Base-by-base conservation (phyloP, 2,888 invertebrate species). In the Allygus modestus region DNA sequence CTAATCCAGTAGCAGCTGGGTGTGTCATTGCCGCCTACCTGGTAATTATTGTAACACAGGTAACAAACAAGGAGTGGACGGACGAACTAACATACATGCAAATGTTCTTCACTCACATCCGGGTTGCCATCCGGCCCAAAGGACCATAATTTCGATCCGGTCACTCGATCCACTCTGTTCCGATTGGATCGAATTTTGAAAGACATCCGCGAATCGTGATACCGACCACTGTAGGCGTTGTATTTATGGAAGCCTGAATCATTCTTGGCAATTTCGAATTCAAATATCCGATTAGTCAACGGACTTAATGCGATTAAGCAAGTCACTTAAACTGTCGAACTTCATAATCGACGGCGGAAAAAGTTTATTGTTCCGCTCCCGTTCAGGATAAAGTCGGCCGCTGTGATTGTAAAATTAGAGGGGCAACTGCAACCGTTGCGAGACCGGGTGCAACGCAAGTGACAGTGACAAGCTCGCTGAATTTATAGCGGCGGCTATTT, bases 261-360 rank as follows among this genome's bases (percentile, higher is more conserved):
- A 41, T 41, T 69, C 31, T 69, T 41, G 41, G 71, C 37, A 71
- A 41, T 71, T 71, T 71, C 20, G 71, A 71, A 71, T 71, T 71
- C 71, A 71, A 71, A 71, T 71, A 41, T 41, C 1, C 37, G 41
- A 41, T 71, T 41, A 23, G 37, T 41, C 37, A 71, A 20, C 69
- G 15, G n/a, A n/a, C 37, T 69, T 28, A 69, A 69, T 69, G 69
- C 31, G 69, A 69, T 69, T 69, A 15, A 37, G 69, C 37, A 33
- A 61, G 69, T 33, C 69, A 69, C 69, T 69, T 69, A 69, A 69
- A 69, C 69, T 69, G 69, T 69, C 69, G 17, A 69, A 69, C 33
- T 37, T 33, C 31, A 69, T 69, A 31, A 37, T 33, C 69, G 26
- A 41, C 71, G 71, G 65, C 65, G 20, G 71, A 41, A 71, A 69